Evolutionary conservation across 2,797 vertebrate genomes (phyloP).

Genomic region (Diceros bicornis): DNA sequence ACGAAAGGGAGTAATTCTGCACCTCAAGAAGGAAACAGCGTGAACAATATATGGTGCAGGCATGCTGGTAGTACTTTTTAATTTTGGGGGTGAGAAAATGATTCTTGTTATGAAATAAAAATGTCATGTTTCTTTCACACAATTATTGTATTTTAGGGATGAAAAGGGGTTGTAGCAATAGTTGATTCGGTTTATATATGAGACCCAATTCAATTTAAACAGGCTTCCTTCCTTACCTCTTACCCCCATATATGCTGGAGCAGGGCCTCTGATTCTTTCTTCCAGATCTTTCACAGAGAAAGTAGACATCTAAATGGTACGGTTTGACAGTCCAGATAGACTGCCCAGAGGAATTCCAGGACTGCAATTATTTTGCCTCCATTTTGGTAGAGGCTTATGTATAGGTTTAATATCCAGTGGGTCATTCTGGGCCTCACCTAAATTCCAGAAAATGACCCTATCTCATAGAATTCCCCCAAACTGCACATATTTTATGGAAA

Average conservation of each 20-base stretch:
- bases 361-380: neutral
- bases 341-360: neutral
- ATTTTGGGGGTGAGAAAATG: neutral
- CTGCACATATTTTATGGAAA: neutral
- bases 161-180: neutral
- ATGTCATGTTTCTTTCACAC: neutral
- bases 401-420: neutral
- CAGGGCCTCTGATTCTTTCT: neutral
- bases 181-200: neutral
- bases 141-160: neutral
- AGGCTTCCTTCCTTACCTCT: neutral
- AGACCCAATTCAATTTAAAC: neutral
- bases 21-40: neutral
- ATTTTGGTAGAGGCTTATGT: neutral
- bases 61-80: neutral
- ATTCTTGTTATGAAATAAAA: constrained; percentile 2
- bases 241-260: neutral
- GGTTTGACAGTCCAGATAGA: neutral
- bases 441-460: neutral
- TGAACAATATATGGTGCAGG: neutral
- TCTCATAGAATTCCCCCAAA: neutral
- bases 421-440: neutral
- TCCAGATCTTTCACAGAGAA: neutral
- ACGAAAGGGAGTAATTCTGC: neutral
- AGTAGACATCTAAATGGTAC: neutral